phyloP scores from a whole-genome alignment of 2,113 vertebrate genomes.

The Coregonus clupeaformis region DNA sequence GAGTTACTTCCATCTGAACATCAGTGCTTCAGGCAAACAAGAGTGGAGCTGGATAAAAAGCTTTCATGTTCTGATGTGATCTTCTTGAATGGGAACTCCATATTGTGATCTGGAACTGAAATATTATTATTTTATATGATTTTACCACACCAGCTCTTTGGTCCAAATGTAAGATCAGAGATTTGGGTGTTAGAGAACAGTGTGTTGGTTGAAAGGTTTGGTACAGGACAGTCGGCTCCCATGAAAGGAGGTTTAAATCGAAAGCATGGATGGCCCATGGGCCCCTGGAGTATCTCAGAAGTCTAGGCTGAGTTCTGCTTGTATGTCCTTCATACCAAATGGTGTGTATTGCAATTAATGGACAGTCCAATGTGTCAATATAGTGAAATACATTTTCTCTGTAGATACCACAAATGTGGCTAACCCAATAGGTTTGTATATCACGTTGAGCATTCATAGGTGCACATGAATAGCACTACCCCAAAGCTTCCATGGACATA shows the following conservation, averaged over 20 bases:
- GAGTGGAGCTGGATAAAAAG: conserved; percentile 67
- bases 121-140: conserved; percentile 58
- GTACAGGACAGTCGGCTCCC: conserved; percentile 64
- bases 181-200: conserved; percentile 48
- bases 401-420: background rate
- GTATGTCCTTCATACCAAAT: too few relatives aligned
- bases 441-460: background rate
- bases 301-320: background rate
- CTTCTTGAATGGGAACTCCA: conserved; percentile 71
- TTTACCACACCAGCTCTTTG: conserved; percentile 62
- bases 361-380: background rate
- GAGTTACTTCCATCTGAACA: conserved; percentile 78
- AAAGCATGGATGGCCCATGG: background rate
- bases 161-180: conserved; percentile 67
- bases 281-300: background rate
- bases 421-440: background rate
- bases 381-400: background rate
- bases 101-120: conserved; percentile 64
- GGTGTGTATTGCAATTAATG: background rate
- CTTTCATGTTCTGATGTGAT: conserved; percentile 77
- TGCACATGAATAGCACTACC: background rate
- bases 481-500: conserved; percentile 31
- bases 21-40: conserved; percentile 69
- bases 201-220: conserved; percentile 63
- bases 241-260: conserved; percentile 55